phyloP scores from a whole-genome alignment of 1,140 invertebrate genomes.

The Scaptomyza hsui region DNA sequence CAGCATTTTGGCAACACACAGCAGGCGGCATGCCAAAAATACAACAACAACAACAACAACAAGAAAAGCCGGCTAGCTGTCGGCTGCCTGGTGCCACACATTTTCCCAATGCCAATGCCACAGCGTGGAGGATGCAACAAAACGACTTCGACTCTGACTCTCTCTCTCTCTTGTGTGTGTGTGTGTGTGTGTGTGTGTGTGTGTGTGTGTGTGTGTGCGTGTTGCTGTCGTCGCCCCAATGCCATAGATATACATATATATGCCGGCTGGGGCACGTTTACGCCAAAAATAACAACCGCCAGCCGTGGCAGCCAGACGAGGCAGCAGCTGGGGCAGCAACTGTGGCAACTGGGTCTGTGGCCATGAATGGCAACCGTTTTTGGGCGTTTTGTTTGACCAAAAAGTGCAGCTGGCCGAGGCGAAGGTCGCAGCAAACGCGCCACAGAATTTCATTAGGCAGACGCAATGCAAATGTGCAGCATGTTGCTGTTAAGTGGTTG shows the following conservation, averaged over 20 bases:
- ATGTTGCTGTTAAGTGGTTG: constrained; percentile 13
- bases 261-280: constrained; percentile 55
- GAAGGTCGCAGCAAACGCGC: constrained; percentile 60
- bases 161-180: not conserved
- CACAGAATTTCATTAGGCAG: constrained; percentile 72
- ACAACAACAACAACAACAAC: constrained; percentile 30
- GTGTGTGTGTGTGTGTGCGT: constrained; percentile 7
- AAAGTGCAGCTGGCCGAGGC: constrained; percentile 53
- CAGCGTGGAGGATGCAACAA: constrained; percentile 55
- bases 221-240: constrained; percentile 63
- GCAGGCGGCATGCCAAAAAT: constrained; percentile 61
- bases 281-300: constrained; percentile 71
- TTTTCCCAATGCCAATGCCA: constrained; percentile 79
- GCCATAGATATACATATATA: constrained; percentile 59
- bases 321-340: constrained; percentile 11
- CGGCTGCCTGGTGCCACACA: constrained; percentile 65
- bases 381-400: constrained; percentile 68
- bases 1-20: constrained; percentile 33
- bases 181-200: not conserved
- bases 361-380: constrained; percentile 59
- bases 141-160: constrained; percentile 33
- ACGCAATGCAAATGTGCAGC: constrained; percentile 68
- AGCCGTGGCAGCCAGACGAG: constrained; percentile 27
- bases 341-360: constrained; percentile 14
- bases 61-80: constrained; percentile 4